Percentiles rank a stretch among this genome's conserved stretches.
Evolutionary conservation across 2,113 vertebrate genomes (phyloP).

Genomic region (Leiothrix lutea): DNA sequence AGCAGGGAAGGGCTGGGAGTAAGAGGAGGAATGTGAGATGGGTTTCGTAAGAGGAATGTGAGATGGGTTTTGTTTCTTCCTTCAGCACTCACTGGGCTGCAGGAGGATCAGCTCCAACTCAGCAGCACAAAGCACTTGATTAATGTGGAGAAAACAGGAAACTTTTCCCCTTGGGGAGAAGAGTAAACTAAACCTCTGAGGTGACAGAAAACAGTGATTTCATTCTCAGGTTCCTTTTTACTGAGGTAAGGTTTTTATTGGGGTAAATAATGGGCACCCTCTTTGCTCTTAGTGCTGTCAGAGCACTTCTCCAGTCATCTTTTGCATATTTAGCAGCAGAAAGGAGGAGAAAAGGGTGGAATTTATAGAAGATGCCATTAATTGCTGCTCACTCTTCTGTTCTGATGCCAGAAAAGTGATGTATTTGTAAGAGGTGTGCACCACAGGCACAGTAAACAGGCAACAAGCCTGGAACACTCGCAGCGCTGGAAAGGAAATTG

Average conservation of each 20-base stretch:
- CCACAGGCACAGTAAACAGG: neutral
- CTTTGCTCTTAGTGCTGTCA: neutral
- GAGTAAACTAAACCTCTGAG: neutral
- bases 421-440: neutral
- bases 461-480: neutral
- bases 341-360: neutral
- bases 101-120: neutral
- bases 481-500: neutral
- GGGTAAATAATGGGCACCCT: neutral
- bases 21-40: neutral
- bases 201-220: neutral
- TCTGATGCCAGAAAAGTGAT: neutral
- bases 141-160: neutral
- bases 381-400: slow-evolving; percentile 27
- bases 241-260: neutral
- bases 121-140: slow-evolving; percentile 2
- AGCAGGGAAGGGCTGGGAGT: neutral
- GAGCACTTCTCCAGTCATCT: neutral
- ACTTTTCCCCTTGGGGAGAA: neutral
- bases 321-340: slow-evolving; percentile 20
- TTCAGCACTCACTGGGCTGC: neutral
- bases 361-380: slow-evolving; percentile 14
- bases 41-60: neutral
- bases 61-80: neutral
- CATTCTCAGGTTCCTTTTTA: neutral